Evolutionary conservation across 2,113 vertebrate species (phyloP).

Genomic region (Paratilapia polleni): DNA sequence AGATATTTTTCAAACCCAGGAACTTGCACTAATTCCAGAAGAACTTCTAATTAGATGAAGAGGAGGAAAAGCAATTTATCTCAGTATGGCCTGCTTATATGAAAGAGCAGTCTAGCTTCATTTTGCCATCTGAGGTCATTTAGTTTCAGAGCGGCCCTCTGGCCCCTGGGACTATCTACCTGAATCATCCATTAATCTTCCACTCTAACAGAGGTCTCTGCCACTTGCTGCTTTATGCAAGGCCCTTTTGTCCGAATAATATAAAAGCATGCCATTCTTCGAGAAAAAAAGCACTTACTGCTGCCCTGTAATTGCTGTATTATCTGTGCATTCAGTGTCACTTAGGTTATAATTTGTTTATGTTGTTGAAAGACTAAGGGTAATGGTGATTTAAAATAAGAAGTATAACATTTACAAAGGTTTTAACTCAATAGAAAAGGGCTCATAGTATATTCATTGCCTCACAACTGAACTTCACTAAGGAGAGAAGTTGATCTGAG

Average conservation of each 20-base stretch:
- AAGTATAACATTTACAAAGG: not conserved
- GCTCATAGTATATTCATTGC: not conserved
- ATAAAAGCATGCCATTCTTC: conserved; percentile 20
- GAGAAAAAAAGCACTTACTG: conserved; percentile 4
- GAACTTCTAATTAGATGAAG: conserved; percentile 26
- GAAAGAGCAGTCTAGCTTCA: conserved; percentile 41
- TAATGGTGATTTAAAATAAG: not conserved
- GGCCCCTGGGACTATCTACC: conserved; percentile 39
- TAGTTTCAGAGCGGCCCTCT: conserved; percentile 38
- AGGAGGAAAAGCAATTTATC: conserved; percentile 37
- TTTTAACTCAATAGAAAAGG: not conserved
- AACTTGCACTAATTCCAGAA: conserved; percentile 34
- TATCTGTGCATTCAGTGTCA: conserved; percentile 27
- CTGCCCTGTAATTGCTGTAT: conserved; percentile 27
- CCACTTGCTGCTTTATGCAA: conserved; percentile 30
- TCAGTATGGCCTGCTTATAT: conserved; percentile 20
- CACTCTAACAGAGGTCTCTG: conserved; percentile 22
- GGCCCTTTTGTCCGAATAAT: conserved; percentile 27
- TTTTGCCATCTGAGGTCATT: conserved; percentile 59
- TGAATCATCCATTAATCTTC: conserved; percentile 63
- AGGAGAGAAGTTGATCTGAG: not conserved
- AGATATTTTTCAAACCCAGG: conserved; percentile 3
- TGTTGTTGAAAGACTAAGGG: conserved; percentile 14
- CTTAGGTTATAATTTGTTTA: conserved; percentile 36
- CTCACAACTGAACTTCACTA: not conserved